phyloP scores from a whole-genome alignment of 2,888 invertebrate species.

The Sussaba pulchella region DNA sequence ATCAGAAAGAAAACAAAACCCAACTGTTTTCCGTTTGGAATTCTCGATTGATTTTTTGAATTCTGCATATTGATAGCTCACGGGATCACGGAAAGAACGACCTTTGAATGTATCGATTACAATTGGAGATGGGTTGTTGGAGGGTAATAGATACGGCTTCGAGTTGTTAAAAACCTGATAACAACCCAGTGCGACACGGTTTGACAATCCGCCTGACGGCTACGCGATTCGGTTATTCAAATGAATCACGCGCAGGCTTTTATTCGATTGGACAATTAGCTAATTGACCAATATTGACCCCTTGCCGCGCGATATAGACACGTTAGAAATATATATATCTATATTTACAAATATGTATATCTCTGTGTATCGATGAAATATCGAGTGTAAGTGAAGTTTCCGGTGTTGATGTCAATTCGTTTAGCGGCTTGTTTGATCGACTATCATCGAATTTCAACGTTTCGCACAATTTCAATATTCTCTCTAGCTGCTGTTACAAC shows the following conservation, averaged over 20 bases:
- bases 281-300: constrained; percentile 1
- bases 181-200: neutral
- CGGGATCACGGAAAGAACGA: too few relatives aligned
- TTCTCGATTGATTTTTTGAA: too few relatives aligned
- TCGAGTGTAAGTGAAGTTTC: too few relatives aligned
- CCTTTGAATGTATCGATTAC: neutral
- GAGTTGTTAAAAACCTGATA: neutral
- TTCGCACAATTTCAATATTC: neutral
- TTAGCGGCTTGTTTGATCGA: neutral
- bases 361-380: too few relatives aligned
- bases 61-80: too few relatives aligned
- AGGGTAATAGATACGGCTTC: neutral
- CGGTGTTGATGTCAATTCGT: neutral
- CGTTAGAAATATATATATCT: neutral
- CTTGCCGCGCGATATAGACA: neutral
- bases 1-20: too few relatives aligned
- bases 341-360: too few relatives aligned
- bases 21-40: too few relatives aligned
- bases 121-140: constrained; percentile 9
- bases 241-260: constrained; percentile 14
- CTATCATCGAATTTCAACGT: neutral
- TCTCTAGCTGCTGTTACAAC: too few relatives aligned
- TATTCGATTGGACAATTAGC: constrained; percentile 18
- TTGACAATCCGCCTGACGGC: neutral
- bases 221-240: neutral